Evolutionary conservation across 2,888 invertebrate species (phyloP).

Genomic region (Phanerotoma sp.): DNA sequence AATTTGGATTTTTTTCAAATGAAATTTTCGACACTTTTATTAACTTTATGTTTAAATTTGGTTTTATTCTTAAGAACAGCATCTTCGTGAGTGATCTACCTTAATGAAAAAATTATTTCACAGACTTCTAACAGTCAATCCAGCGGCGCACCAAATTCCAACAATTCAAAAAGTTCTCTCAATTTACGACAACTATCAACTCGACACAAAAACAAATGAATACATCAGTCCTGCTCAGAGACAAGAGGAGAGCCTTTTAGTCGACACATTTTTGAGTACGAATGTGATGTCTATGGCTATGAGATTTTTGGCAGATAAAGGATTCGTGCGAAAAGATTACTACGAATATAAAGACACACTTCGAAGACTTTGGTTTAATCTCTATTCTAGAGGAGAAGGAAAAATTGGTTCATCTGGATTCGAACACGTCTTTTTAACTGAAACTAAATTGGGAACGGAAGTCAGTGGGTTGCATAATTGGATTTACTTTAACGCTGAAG

Average conservation of each 20-base stretch:
- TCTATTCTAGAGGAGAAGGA: constrained; percentile 76
- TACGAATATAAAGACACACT: constrained; percentile 71
- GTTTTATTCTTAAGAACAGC: too few relatives aligned
- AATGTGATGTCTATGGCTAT: constrained; percentile 60
- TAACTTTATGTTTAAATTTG: too few relatives aligned
- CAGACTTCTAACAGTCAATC: constrained; percentile 69
- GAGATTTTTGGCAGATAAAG: constrained; percentile 59
- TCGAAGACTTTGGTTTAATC: constrained; percentile 75
- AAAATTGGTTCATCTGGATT: constrained; percentile 87
- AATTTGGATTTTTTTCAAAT: too few relatives aligned
- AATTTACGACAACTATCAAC: constrained; percentile 84
- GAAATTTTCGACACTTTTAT: too few relatives aligned
- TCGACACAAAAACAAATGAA: constrained; percentile 73
- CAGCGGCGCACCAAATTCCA: constrained; percentile 66
- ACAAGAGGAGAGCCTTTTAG: constrained; percentile 47
- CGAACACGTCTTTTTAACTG: constrained; percentile 90
- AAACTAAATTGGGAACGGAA: constrained; percentile 71
- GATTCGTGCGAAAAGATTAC: constrained; percentile 49
- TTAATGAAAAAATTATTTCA: background rate
- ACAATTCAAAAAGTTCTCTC: constrained; percentile 71
- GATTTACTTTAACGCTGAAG: constrained; percentile 81
- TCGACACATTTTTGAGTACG: constrained; percentile 59
- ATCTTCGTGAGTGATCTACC: too few relatives aligned
- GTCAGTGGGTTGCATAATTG: constrained; percentile 89
- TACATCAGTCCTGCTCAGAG: constrained; percentile 67